Percentiles rank a stretch among this genome's conserved stretches.
phyloP scores from a whole-genome alignment of 2,888 invertebrate genomes.

The Cyrtodaria siliqua region DNA sequence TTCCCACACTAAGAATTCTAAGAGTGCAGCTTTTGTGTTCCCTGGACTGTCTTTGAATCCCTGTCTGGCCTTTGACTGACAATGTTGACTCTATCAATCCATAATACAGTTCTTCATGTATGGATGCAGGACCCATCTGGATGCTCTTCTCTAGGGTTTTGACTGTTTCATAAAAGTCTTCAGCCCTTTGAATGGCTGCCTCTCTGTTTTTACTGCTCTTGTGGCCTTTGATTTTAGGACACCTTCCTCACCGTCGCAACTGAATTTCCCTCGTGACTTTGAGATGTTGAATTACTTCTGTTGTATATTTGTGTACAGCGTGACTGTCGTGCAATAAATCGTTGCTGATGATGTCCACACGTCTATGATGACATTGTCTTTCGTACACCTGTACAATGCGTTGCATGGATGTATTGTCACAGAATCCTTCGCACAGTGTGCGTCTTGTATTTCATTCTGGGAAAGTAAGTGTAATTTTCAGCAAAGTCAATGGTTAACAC shows the following conservation, averaged over 20 bases:
- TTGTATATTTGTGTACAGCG: conserved; percentile 18
- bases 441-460: conserved; percentile 55
- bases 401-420: conserved; percentile 53
- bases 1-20: conserved; percentile 4
- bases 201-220: conserved; percentile 28
- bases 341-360: conserved; percentile 35
- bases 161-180: too few relatives aligned
- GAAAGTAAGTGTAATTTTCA: conserved; percentile 47
- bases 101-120: background rate
- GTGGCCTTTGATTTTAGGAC: conserved; percentile 34
- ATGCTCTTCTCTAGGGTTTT: background rate
- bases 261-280: conserved; percentile 10
- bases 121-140: background rate
- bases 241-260: conserved; percentile 47
- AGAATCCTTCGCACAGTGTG: conserved; percentile 55
- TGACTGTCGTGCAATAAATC: conserved; percentile 45
- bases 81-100: conserved; percentile 6
- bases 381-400: conserved; percentile 30
- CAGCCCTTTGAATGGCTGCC: too few relatives aligned
- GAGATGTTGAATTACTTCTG: conserved; percentile 13
- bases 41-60: conserved; percentile 8
- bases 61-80: background rate
- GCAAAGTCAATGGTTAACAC: conserved; percentile 50
- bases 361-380: conserved; percentile 25
- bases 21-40: conserved; percentile 25